Conservation (phyloP, 2,113 vertebrate genomes). For the Siniperca chuatsi region DNA sequence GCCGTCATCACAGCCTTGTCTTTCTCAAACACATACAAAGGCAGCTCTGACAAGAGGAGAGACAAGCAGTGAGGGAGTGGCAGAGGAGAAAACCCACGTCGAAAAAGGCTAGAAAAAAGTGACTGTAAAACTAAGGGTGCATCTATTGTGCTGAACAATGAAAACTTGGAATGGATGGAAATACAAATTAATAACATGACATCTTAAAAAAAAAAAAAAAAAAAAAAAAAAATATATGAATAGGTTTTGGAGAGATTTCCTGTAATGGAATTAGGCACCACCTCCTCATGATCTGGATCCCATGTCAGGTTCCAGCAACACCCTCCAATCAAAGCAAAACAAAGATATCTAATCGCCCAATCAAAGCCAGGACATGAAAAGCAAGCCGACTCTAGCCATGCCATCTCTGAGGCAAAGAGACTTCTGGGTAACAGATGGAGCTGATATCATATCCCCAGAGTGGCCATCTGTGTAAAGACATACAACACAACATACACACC, state of each 20-base stretch:
- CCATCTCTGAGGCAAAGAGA: conserved; percentile 55
- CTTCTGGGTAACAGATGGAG: conserved; percentile 70
- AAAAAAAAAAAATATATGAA: neutral
- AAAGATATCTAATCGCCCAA: conserved; percentile 61
- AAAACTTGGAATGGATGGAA: neutral
- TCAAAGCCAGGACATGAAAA: conserved; percentile 62
- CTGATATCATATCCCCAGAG: conserved; percentile 64
- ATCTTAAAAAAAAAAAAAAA: neutral
- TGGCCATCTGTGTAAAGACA: conserved; percentile 62
- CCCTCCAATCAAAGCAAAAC: conserved; percentile 66
- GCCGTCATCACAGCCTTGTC: conserved; percentile 54
- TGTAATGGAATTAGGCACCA: conserved; percentile 2
- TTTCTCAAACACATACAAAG: conserved; percentile 69
- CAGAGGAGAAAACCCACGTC: conserved; percentile 11
- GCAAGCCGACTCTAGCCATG: conserved; percentile 32
- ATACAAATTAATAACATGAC: conserved; percentile 20
- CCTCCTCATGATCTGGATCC: conserved; percentile 36
- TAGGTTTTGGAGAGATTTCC: conserved; percentile 12
- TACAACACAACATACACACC: conserved; percentile 52
- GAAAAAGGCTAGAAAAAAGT: conserved; percentile 15
- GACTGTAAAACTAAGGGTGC: conserved; percentile 17
- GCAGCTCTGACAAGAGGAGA: conserved; percentile 51
- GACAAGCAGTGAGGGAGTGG: conserved; percentile 31
- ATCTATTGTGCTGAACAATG: neutral
- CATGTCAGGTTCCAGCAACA: conserved; percentile 57